These are phyloP conservation scores for Cyclophora albipunctata DNA, from an alignment of 2,888 invertebrate genomes.

Conservation along the genomic window DNA sequence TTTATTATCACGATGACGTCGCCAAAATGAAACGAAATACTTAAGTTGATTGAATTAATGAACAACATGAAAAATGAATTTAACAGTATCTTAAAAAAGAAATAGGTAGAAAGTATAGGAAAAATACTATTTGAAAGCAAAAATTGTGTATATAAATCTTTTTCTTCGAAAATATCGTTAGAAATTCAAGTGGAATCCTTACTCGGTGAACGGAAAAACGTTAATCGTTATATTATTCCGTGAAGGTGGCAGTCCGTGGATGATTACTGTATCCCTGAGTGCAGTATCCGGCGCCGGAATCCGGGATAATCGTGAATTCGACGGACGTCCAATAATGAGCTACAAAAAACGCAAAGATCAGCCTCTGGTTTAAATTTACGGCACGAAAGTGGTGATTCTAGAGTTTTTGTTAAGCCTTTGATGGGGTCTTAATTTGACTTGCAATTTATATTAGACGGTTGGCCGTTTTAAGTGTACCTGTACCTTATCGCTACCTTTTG, in stretches of 20 bases:
- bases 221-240: constrained; percentile 21
- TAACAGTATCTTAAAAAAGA: too few species aligned
- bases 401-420: background rate
- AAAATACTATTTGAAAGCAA: too few species aligned
- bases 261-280: constrained; percentile 29
- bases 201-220: constrained; percentile 4
- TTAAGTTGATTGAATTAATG: too few species aligned
- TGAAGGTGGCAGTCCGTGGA: constrained; percentile 26
- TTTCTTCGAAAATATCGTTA: background rate
- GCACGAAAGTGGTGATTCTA: background rate
- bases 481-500: too few species aligned
- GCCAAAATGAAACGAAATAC: too few species aligned
- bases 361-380: constrained; percentile 11
- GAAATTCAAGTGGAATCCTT: background rate
- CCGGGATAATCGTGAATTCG: constrained; percentile 33
- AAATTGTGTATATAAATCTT: too few species aligned
- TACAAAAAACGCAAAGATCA: constrained; percentile 21
- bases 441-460: too few species aligned
- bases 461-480: too few species aligned
- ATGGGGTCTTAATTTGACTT: background rate
- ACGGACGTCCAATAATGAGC: constrained; percentile 31
- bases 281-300: constrained; percentile 11
- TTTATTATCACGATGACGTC: background rate
- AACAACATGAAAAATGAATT: too few species aligned
- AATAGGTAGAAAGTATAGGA: too few species aligned